Evolutionary conservation across 1,140 invertebrate genomes (phyloP).

Genomic region (Drosophila melanica): DNA sequence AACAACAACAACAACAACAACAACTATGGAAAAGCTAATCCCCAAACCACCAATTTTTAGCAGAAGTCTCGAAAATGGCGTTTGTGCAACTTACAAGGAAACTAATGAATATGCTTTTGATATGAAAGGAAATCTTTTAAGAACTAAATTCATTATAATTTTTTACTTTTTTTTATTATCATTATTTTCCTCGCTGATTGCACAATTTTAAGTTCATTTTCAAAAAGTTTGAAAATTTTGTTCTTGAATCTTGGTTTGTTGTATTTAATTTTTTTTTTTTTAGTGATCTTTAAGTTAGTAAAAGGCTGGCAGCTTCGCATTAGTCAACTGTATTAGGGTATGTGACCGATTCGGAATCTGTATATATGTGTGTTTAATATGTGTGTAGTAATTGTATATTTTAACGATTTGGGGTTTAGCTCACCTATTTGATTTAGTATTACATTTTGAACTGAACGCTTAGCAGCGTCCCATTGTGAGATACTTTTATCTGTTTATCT

Average conservation of each 20-base stretch:
- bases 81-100: slow-evolving; percentile 14
- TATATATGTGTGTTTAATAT: slow-evolving; percentile 22
- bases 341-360: slow-evolving; percentile 23
- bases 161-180: slow-evolving; percentile 1
- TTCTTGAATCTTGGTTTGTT: slow-evolving; percentile 18
- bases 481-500: slow-evolving; percentile 35
- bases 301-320: slow-evolving; percentile 65
- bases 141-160: background rate
- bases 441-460: slow-evolving; percentile 57
- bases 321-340: slow-evolving; percentile 68
- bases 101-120: background rate
- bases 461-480: slow-evolving; percentile 47
- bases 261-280: slow-evolving; percentile 12
- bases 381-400: slow-evolving; percentile 65
- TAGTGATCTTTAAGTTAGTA: slow-evolving; percentile 69
- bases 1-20: slow-evolving; percentile 48
- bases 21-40: slow-evolving; percentile 74
- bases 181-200: slow-evolving; percentile 29
- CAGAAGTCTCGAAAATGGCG: slow-evolving; percentile 30
- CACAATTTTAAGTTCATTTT: background rate
- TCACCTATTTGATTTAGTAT: slow-evolving; percentile 78
- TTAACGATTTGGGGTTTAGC: slow-evolving; percentile 84
- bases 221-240: slow-evolving; percentile 23
- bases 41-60: slow-evolving; percentile 80
- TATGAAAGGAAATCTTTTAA: background rate